Evolutionary conservation across 2,113 vertebrate species (phyloP), one percentile per base, ranked within the genome.

Genomic region (Petroica traversi): DNA sequence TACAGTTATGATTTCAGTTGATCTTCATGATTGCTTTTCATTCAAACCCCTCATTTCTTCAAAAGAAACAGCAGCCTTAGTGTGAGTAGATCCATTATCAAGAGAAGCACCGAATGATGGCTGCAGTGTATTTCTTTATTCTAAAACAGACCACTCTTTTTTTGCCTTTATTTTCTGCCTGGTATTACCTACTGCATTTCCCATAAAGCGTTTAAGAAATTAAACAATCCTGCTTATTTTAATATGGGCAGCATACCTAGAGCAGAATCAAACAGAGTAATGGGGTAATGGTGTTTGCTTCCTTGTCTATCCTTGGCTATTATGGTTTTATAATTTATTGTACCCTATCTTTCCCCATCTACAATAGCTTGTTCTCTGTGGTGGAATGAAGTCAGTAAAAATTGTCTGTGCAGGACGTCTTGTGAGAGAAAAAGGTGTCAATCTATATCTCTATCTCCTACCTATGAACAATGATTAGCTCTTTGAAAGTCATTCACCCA

Each of bases 401-500:
- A 77, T 19, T 58, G 59, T 51, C 84, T 88, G 78, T 1, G 1
- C 26, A 40, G 49, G 62, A 90, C 8, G 34, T 72, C 45, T 64
- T 62, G 40, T 58, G 73, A 88, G 62, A 88, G 83, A 92, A 87
- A 68, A 74, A 89, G 82, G 20, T 12, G 43, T 79, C 78, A 72
- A 51, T 81, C 78, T 79, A 0, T 83, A 88, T 52, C 64, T 89
- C 62, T 66, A 34, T 76, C 54, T 92, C 79, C 61, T 43, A 73
- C 83, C 55, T 63, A 40, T 22, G 81, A 91, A 76, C 79, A 58
- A 72, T 51, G 43, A 91, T 90, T 79, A 73, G 61, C 38, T 72
- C 80, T 92, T 89, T 96, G 48, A 93, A 93, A 97, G 67, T 66
- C 84, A 69, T 58, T 88, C 73, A 88, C 17, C 82, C 84, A 40